Conservation (phyloP, 2,888 invertebrate genomes). For the Dryobotodes eremita region DNA sequence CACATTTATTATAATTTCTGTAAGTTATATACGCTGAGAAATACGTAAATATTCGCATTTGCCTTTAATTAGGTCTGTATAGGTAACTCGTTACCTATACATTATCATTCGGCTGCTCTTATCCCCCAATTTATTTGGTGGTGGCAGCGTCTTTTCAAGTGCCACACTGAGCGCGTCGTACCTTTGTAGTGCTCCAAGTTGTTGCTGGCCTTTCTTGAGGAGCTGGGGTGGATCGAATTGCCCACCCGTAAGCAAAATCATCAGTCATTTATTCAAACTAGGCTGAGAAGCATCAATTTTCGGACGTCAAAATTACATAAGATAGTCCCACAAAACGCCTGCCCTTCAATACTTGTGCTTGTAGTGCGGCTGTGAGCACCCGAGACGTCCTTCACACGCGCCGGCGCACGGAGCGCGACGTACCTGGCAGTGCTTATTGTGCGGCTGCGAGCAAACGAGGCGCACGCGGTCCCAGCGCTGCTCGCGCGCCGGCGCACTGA, state of each 20-base stretch:
- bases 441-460: conserved; percentile 96
- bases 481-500: conserved; percentile 88
- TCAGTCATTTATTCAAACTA: no score
- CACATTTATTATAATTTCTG: not conserved
- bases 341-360: conserved; percentile 75
- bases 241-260: no score
- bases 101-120: not conserved
- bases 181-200: conserved; percentile 84
- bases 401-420: conserved; percentile 73
- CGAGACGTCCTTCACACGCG: no score
- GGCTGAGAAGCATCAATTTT: no score
- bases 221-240: no score
- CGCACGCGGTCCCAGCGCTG: conserved; percentile 96
- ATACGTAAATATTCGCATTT: not conserved
- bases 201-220: no score
- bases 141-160: no score
- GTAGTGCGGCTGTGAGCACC: conserved; percentile 94
- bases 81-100: not conserved
- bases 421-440: conserved; percentile 93
- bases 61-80: not conserved
- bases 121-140: not conserved
- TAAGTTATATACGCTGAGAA: not conserved
- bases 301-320: not conserved
- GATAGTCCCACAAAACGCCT: not conserved
- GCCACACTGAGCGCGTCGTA: conserved; percentile 44